Conservation (phyloP, 2,113 vertebrate species). For the Neogobius melanostomus region DNA sequence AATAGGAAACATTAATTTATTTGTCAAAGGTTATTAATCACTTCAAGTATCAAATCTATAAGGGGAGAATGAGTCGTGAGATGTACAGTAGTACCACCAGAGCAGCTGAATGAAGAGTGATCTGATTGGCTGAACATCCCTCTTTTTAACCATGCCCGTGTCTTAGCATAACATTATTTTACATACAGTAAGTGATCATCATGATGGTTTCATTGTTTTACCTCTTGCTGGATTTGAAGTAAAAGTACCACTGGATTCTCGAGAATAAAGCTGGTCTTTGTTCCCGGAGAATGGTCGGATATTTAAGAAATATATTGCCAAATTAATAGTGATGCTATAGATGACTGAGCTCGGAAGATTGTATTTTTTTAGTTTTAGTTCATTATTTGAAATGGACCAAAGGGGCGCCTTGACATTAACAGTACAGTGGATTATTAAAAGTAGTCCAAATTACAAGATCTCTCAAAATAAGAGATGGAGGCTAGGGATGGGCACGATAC, state of each 20-base stretch:
- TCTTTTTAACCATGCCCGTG: neutral
- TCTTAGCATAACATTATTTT: no score
- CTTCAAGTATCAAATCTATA: neutral
- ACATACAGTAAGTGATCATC: no score
- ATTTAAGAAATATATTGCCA: conserved; percentile 58
- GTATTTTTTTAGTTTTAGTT: conserved; percentile 13
- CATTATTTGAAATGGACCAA: conserved; percentile 21
- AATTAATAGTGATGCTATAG: conserved; percentile 39
- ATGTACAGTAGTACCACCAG: neutral
- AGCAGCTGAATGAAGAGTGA: neutral
- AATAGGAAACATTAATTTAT: no score
- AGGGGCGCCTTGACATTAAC: conserved; percentile 42
- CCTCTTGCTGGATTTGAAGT: conserved; percentile 2
- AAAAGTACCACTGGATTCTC: conserved; percentile 22
- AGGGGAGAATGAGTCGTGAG: neutral
- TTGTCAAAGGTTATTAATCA: neutral
- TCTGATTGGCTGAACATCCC: neutral
- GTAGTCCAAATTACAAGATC: no score
- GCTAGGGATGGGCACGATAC: no score
- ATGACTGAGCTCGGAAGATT: neutral
- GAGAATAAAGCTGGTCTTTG: conserved; percentile 56
- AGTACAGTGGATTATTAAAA: no score
- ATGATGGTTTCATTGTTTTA: neutral
- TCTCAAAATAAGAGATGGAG: no score
- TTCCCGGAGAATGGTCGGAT: conserved; percentile 13